Percentiles rank a stretch among this genome's conserved stretches.
Evolutionary conservation across 2,113 vertebrate genomes (phyloP).

Genomic region (Plecotus auritus): DNA sequence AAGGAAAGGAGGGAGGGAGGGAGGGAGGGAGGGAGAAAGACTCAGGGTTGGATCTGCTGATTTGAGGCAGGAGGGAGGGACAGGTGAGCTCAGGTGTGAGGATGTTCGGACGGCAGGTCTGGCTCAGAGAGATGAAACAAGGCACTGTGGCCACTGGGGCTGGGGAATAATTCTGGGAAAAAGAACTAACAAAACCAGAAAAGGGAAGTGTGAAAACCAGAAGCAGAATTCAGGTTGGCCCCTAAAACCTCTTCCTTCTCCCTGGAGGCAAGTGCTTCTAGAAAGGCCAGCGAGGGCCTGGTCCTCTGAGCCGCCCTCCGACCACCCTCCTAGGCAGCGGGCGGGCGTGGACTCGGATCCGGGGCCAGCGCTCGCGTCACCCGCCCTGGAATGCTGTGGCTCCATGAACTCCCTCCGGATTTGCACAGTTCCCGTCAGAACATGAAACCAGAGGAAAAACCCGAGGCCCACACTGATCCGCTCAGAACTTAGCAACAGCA

Average conservation of each 20-base stretch:
- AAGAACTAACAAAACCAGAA: not conserved
- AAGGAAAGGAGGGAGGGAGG: not conserved
- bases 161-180: not conserved
- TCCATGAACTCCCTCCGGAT: constrained; percentile 68
- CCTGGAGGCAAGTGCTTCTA: not conserved
- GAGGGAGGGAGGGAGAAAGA: not conserved
- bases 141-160: not conserved
- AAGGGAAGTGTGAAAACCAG: not conserved
- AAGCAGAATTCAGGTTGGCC: not conserved
- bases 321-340: not conserved
- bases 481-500: constrained; percentile 78
- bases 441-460: constrained; percentile 69
- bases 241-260: not conserved
- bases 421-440: constrained; percentile 73
- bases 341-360: not conserved
- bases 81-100: not conserved
- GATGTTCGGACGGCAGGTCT: not conserved
- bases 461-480: constrained; percentile 43
- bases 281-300: not conserved
- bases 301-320: not conserved
- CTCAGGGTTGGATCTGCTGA: not conserved
- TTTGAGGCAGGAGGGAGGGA: not conserved
- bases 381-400: constrained; percentile 57
- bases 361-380: not conserved
- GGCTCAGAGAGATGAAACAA: not conserved